These are phyloP conservation scores for Dinocampus coccinellae DNA, from an alignment of 2,888 invertebrate genomes.

Conservation along the genomic window DNA sequence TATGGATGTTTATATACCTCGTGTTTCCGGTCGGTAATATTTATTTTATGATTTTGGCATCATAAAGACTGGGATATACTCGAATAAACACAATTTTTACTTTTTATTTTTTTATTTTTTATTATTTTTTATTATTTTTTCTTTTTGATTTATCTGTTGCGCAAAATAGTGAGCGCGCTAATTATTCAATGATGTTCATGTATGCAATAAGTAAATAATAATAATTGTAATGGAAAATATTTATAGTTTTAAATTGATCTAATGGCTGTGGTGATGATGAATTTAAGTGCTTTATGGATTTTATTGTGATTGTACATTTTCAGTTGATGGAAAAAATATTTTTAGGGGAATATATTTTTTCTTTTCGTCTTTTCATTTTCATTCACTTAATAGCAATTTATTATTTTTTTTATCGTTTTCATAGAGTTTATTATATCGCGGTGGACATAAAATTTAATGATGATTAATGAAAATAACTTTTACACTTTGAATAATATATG, in stretches of 20 bases:
- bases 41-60: constrained; percentile 3
- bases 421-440: not conserved
- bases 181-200: not conserved
- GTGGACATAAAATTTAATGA: not conserved
- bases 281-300: no score
- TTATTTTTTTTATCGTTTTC: not conserved
- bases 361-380: not conserved
- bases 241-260: no score
- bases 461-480: not conserved
- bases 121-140: no score
- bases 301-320: no score
- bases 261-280: no score
- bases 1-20: not conserved
- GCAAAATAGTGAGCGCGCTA: not conserved
- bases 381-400: no score
- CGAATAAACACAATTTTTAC: not conserved
- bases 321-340: no score
- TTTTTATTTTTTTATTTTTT: no score
- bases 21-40: not conserved
- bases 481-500: not conserved
- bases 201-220: no score
- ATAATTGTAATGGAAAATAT: no score
- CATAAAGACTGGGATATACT: not conserved
- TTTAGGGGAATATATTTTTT: not conserved
- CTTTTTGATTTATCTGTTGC: not conserved